Conservation (phyloP, 2,888 invertebrate species). For the Gandaritis pyraliata region DNA sequence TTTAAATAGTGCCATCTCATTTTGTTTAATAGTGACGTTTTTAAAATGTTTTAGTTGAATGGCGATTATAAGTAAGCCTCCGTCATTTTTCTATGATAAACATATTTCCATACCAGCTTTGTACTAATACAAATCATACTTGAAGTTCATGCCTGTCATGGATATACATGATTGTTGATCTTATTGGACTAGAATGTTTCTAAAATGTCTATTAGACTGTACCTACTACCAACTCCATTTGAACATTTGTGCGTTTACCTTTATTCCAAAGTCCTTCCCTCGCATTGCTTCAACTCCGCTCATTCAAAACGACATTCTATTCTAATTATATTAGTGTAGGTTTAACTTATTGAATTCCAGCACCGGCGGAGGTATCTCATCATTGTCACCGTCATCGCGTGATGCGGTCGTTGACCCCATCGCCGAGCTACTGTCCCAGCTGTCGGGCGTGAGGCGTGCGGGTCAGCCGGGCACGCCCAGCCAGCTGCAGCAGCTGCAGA, state of each 20-base stretch:
- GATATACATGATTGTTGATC: too few relatives aligned
- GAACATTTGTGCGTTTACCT: too few relatives aligned
- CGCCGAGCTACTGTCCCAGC: conserved; percentile 96
- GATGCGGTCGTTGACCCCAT: conserved; percentile 98
- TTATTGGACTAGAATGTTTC: not conserved
- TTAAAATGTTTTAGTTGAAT: too few relatives aligned
- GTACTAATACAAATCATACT: too few relatives aligned
- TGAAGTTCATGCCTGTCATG: too few relatives aligned
- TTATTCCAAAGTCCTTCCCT: not conserved
- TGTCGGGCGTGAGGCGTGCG: conserved; percentile 95
- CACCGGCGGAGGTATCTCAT: conserved; percentile 93
- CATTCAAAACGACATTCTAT: conserved; percentile 17
- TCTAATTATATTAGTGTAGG: conserved; percentile 37
- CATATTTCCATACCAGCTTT: too few relatives aligned
- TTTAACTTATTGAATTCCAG: conserved; percentile 74
- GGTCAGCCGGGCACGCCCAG: conserved; percentile 86
- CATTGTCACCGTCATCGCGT: conserved; percentile 94
- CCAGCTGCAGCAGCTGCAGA: conserved; percentile 96
- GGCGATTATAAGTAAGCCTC: too few relatives aligned
- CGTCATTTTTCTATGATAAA: too few relatives aligned
- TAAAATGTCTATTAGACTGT: not conserved
- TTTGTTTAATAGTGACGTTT: too few relatives aligned
- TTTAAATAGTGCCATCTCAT: too few relatives aligned
- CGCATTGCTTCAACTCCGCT: conserved; percentile 7
- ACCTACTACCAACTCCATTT: too few relatives aligned